Percentiles rank a stretch among this genome's conserved stretches.
Conservation (phyloP, 2,888 invertebrate genomes). For the Harmothoe impar region DNA sequence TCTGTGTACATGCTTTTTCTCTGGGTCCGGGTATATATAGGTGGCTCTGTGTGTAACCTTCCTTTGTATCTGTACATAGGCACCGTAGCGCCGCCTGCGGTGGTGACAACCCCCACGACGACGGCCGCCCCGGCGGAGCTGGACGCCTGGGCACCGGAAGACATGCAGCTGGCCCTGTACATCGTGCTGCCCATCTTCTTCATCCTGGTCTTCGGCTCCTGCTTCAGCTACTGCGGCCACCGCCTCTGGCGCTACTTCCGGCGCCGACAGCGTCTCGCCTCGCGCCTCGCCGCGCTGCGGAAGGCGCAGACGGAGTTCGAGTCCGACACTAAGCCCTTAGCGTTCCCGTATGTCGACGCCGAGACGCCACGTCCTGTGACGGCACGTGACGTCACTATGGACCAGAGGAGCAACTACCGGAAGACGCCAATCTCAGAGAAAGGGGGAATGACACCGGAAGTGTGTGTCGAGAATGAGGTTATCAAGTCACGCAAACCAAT, state of each 20-base stretch:
- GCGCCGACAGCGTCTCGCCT: not conserved
- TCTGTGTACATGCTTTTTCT: too few relatives aligned
- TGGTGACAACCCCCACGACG: not conserved
- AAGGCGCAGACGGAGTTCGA: not conserved
- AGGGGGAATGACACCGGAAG: not conserved
- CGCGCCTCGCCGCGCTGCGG: not conserved
- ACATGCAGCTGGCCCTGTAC: not conserved
- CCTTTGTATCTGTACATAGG: too few relatives aligned
- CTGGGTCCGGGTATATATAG: too few relatives aligned
- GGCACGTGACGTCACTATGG: not conserved
- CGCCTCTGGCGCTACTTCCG: not conserved
- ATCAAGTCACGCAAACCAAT: too few relatives aligned
- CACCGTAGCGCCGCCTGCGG: not conserved
- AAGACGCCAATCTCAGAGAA: not conserved
- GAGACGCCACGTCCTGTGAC: not conserved
- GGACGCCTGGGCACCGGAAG: not conserved
- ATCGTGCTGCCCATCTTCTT: slow-evolving; percentile 32
- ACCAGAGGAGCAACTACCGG: not conserved
- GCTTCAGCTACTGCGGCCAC: not conserved
- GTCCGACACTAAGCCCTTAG: not conserved
- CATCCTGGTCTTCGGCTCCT: not conserved
- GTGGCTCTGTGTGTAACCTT: too few relatives aligned
- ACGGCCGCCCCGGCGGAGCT: not conserved
- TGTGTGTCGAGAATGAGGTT: not conserved
- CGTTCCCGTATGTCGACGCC: not conserved